Conservation (phyloP, 2,113 vertebrate species). For the Mormoops blainvillei region DNA sequence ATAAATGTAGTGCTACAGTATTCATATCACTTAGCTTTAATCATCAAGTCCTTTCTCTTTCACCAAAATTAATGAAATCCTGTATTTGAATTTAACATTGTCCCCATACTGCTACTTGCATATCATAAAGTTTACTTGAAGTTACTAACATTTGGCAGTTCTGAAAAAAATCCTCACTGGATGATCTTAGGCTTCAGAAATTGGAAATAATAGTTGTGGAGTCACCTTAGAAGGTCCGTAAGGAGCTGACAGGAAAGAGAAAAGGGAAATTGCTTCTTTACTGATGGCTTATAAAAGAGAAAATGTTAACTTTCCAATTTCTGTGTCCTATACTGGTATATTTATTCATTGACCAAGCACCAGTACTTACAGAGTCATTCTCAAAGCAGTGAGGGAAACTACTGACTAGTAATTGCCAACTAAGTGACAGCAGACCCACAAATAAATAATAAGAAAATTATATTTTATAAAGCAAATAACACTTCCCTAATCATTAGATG, state of each 20-base stretch:
- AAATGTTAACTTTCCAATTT: slow-evolving; percentile 8
- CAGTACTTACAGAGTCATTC: neutral
- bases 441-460: neutral
- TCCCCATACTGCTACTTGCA: neutral
- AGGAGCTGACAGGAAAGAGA: neutral
- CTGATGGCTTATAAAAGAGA: neutral
- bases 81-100: slow-evolving; percentile 26
- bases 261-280: neutral
- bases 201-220: neutral
- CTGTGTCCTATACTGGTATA: neutral
- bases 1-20: neutral
- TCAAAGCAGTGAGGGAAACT: neutral
- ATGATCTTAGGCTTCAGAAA: neutral
- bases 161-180: neutral
- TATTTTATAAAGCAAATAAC: neutral
- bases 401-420: slow-evolving; percentile 25
- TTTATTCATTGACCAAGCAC: neutral
- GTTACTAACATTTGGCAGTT: neutral
- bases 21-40: slow-evolving; percentile 26
- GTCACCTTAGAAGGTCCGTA: neutral
- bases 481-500: neutral
- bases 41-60: neutral
- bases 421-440: neutral
- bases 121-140: neutral
- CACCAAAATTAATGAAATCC: neutral